Evolutionary conservation across 1,140 invertebrate species (phyloP), one percentile per base, ranked within the genome.

Genomic region (Rhizoglyphus robini): DNA sequence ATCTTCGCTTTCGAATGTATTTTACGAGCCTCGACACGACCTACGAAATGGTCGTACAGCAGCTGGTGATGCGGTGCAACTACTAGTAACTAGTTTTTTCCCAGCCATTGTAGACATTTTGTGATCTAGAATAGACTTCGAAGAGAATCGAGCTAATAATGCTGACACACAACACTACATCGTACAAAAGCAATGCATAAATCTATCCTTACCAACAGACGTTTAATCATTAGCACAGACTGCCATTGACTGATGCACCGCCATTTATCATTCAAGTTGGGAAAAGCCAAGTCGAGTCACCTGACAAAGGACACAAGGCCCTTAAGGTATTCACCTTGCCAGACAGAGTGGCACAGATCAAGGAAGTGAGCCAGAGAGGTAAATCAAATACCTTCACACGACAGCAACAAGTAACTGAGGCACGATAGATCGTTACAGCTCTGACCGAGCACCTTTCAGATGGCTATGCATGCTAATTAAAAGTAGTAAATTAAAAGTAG

Each of bases 201-300:
- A 41, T 41, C 36, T 54, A 54, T 23, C 31, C 51, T 8, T 25
- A 54, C 51, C 8, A 23, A 32, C 36, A 41, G 31, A 54, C 51
- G 31, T 54, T 54, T 54, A 54, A 54, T 54, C 51, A 54, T 54
- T 25, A 18, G 36, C 8, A 54, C 8, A 32, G 51, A 54, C 23
- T 23, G 31, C 23, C 51, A 54, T 8, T 54, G 51, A 20, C 8
- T 54, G 51, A 54, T 23, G 51, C 51, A 54, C 23, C 18, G 51
- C 51, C 51, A 54, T 54, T 54, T 54, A 54, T 54, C 51, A 54
- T 54, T n/a, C 51, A 23, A 54, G 51, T 11, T 32, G n/a, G n/a
- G n/a, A n/a, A n/a, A n/a, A n/a, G n/a, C n/a, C n/a, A n/a, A n/a
- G n/a, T n/a, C n/a, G n/a, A n/a, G n/a, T n/a, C n/a, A n/a, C n/a